These are phyloP conservation scores for Poeciliopsis prolifica DNA, from an alignment of 2,113 vertebrate genomes.

Conservation along the genomic window DNA sequence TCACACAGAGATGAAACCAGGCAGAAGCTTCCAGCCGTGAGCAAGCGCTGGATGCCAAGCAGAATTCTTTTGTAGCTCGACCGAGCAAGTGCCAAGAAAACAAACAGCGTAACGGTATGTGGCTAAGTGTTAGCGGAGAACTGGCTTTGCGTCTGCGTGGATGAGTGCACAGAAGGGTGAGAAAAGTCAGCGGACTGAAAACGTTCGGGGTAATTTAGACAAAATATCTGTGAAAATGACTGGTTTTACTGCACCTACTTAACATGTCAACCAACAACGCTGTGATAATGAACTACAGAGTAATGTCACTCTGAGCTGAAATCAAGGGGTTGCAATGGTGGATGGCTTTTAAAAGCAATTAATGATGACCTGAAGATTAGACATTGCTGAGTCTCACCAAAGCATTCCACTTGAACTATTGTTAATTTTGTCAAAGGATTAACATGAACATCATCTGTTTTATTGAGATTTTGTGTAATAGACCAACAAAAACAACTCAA, in stretches of 20 bases:
- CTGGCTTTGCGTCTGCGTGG: constrained; percentile 14
- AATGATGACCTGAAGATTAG: neutral
- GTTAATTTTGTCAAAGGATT: neutral
- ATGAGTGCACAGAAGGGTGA: constrained; percentile 13
- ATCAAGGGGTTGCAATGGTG: neutral
- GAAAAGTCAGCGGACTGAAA: constrained; percentile 23
- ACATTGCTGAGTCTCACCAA: neutral
- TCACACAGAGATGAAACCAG: constrained; percentile 56
- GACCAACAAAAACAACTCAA: neutral
- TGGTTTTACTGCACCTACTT: constrained; percentile 30
- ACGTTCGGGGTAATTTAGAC: constrained; percentile 39
- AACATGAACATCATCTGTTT: neutral
- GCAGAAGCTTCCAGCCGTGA: constrained; percentile 43
- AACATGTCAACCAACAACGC: constrained; percentile 4
- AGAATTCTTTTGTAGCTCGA: constrained; percentile 26
- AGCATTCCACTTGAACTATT: neutral
- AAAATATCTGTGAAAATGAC: constrained; percentile 18
- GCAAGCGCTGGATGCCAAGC: constrained; percentile 38
- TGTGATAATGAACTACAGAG: neutral
- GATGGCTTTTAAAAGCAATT: neutral
- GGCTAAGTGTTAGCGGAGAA: constrained; percentile 7
- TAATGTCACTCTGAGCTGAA: neutral
- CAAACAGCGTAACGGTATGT: constrained; percentile 27
- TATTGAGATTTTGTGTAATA: neutral
- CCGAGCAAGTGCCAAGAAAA: constrained; percentile 44